These are phyloP conservation scores for Conomelus anceps DNA, from an alignment of 2,888 invertebrate genomes.

Conservation along the genomic window DNA sequence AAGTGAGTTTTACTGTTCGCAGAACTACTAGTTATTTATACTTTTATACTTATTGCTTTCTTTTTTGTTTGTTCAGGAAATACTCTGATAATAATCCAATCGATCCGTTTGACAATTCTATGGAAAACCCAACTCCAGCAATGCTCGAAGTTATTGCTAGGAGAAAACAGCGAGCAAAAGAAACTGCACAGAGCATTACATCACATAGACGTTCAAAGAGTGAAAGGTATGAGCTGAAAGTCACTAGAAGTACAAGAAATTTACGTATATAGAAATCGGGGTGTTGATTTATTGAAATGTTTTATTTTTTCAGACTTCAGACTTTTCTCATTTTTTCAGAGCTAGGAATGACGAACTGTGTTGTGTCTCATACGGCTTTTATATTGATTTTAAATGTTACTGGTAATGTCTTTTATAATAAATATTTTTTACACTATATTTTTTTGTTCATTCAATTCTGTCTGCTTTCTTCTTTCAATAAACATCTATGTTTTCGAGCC, in stretches of 20 bases:
- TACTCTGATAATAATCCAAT: not conserved
- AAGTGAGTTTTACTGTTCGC: too few relatives aligned
- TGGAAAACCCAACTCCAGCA: conserved; percentile 33
- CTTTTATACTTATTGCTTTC: too few relatives aligned
- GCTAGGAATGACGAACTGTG: not conserved
- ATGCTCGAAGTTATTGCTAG: conserved; percentile 30
- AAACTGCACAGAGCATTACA: not conserved
- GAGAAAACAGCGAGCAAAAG: conserved; percentile 19
- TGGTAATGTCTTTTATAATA: too few relatives aligned
- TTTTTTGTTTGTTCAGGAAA: not conserved
- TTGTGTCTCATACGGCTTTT: not conserved
- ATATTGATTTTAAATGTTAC: not conserved
- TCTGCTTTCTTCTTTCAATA: too few relatives aligned
- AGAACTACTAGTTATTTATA: too few relatives aligned
- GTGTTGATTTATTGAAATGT: too few relatives aligned
- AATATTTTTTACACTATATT: too few relatives aligned
- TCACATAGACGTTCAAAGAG: conserved; percentile 19
- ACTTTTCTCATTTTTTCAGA: not conserved
- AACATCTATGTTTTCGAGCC: too few relatives aligned
- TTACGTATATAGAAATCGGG: not conserved
- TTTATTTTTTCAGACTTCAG: not conserved
- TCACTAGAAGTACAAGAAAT: not conserved
- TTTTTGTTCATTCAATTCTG: too few relatives aligned
- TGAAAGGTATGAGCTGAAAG: conserved; percentile 25
- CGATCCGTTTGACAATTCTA: conserved; percentile 2